A percentile compares a stretch with the other conserved stretches of the same genome.
Conservation (phyloP, 2,888 invertebrate species). For the Papilio protenor region DNA sequence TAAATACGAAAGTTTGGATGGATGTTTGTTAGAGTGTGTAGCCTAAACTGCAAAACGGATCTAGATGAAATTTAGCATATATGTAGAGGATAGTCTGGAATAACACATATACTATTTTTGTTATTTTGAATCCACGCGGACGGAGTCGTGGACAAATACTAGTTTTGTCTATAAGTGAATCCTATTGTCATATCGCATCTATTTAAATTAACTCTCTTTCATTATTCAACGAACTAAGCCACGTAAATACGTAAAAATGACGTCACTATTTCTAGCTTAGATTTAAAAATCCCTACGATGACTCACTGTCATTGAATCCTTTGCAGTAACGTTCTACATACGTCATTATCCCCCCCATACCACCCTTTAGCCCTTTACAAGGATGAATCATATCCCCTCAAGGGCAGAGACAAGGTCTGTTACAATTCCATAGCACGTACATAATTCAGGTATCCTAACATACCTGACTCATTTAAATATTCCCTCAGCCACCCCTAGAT, state of each 20-base stretch:
- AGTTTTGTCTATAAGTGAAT: no score
- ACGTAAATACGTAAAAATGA: background rate
- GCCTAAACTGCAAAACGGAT: no score
- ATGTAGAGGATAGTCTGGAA: no score
- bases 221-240: background rate
- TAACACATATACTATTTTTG: no score
- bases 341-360: conserved; percentile 23
- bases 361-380: background rate
- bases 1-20: no score
- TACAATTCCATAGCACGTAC: conserved; percentile 37
- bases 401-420: conserved; percentile 49
- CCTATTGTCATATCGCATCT: no score
- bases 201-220: no score
- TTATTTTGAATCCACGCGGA: no score
- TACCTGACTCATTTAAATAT: conserved; percentile 69
- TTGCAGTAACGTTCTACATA: conserved; percentile 15
- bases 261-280: background rate
- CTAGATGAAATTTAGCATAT: no score
- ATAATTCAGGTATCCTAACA: conserved; percentile 44
- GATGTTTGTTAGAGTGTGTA: no score
- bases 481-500: conserved; percentile 53
- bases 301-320: conserved; percentile 36
- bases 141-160: no score
- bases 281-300: conserved; percentile 21
- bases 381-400: conserved; percentile 37